These are phyloP conservation scores for Oncorhynchus kisutch DNA, from an alignment of 2,113 vertebrate genomes.

Conservation along the genomic window DNA sequence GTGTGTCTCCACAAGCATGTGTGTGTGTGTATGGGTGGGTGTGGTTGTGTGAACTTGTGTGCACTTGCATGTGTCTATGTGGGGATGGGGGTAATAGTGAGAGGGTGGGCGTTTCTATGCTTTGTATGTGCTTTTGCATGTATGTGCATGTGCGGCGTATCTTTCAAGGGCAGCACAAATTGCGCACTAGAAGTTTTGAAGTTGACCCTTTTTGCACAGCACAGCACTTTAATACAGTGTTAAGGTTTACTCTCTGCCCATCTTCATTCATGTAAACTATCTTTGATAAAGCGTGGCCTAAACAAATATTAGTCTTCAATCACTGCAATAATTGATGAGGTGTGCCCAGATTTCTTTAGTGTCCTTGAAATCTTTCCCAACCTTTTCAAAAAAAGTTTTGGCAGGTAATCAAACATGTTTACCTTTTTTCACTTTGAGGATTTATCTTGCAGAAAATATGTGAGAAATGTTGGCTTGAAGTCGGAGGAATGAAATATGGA, in stretches of 20 bases:
- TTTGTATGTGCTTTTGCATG: background rate
- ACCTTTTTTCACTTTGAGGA: background rate
- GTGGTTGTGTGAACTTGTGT: background rate
- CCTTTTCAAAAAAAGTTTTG: background rate
- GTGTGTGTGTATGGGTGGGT: constrained; percentile 22
- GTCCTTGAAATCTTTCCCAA: background rate
- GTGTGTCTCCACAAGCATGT: constrained; percentile 14
- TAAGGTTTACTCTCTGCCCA: background rate
- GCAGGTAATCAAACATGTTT: background rate
- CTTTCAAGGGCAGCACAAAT: background rate
- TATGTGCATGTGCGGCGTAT: background rate
- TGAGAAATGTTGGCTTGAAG: background rate
- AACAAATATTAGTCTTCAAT: background rate
- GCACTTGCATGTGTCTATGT: constrained; percentile 1
- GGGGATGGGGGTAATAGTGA: background rate
- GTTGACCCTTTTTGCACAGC: too few species aligned
- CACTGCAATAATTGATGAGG: background rate
- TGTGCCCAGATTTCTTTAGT: background rate
- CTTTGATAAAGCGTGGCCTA: background rate
- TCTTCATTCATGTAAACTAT: background rate
- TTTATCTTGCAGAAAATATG: constrained; percentile 4
- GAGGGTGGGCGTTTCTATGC: background rate
- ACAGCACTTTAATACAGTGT: too few species aligned
- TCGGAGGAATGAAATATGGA: constrained; percentile 22
- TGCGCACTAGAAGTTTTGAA: background rate